Conservation (phyloP, 2,888 invertebrate genomes). For the Lottia scabra region DNA sequence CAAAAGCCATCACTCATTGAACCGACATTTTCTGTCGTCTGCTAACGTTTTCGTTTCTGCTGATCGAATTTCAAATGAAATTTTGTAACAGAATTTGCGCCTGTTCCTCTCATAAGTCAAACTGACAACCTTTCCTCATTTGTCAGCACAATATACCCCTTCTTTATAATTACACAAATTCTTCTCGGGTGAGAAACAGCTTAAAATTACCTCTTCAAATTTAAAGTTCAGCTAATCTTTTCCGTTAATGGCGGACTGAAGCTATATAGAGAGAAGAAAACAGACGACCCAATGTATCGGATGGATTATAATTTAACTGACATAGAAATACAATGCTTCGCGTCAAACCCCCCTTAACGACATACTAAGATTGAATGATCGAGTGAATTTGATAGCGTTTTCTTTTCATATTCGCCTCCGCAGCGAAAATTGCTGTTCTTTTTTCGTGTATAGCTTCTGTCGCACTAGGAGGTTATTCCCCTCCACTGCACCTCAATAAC, state of each 20-base stretch:
- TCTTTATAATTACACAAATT: neutral
- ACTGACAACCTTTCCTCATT: neutral
- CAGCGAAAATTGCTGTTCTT: slow-evolving; percentile 25
- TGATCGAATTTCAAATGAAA: neutral
- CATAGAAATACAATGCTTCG: slow-evolving; percentile 18
- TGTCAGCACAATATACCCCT: neutral
- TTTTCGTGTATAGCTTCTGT: slow-evolving; percentile 5
- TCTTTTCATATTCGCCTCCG: slow-evolving; percentile 11
- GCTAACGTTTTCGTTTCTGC: neutral
- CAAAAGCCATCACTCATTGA: neutral
- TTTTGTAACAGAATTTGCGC: neutral
- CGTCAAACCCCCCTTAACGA: slow-evolving; percentile 10
- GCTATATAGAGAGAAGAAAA: neutral
- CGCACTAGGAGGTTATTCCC: slow-evolving; percentile 3
- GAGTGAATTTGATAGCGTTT: slow-evolving; percentile 17
- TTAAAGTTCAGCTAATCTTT: neutral
- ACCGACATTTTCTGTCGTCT: neutral
- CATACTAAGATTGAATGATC: slow-evolving; percentile 4
- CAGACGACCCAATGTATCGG: neutral
- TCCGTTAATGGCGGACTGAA: neutral
- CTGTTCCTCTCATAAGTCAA: neutral
- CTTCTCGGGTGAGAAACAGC: neutral
- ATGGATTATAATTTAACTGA: slow-evolving; percentile 11
- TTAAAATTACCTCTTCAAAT: neutral
- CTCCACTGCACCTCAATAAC: neutral